phyloP scores from a whole-genome alignment of 2,113 vertebrate genomes.

The Pampusana beccarii region DNA sequence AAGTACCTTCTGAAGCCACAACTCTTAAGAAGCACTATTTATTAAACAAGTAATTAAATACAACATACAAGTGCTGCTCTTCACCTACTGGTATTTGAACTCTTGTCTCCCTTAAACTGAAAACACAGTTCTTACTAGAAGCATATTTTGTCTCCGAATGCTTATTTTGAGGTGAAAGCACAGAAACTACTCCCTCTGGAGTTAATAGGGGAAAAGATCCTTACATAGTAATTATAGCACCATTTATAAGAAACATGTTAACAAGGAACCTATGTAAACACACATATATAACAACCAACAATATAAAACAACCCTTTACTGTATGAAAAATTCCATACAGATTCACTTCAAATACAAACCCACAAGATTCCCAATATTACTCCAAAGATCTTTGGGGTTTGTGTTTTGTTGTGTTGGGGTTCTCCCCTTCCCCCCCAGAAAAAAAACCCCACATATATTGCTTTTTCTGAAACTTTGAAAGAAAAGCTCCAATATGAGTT shows the following conservation, averaged over 20 bases:
- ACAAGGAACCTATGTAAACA: not conserved
- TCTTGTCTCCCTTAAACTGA: not conserved
- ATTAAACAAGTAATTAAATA: not conserved
- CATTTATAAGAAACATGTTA: not conserved
- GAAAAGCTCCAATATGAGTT: not conserved
- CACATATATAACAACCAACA: not conserved
- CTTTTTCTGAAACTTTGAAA: not conserved
- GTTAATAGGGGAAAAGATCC: not conserved
- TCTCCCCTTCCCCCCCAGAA: too few relatives aligned
- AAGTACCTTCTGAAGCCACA: not conserved
- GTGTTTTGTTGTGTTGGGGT: not conserved
- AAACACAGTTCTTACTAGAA: not conserved
- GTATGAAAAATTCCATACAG: not conserved
- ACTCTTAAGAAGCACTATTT: not conserved
- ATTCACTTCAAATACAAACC: not conserved
- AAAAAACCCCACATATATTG: accelerated
- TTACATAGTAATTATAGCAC: not conserved
- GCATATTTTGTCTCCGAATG: not conserved
- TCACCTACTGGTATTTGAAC: not conserved
- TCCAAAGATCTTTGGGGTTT: not conserved
- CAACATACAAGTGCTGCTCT: not conserved
- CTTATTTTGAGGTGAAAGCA: not conserved
- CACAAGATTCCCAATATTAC: not conserved
- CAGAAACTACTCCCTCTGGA: not conserved
- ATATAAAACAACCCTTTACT: not conserved